Percentiles rank a stretch among this genome's conserved stretches.
Evolutionary conservation across 1,140 invertebrate species (phyloP).

Genomic region (Cydia strobilella): DNA sequence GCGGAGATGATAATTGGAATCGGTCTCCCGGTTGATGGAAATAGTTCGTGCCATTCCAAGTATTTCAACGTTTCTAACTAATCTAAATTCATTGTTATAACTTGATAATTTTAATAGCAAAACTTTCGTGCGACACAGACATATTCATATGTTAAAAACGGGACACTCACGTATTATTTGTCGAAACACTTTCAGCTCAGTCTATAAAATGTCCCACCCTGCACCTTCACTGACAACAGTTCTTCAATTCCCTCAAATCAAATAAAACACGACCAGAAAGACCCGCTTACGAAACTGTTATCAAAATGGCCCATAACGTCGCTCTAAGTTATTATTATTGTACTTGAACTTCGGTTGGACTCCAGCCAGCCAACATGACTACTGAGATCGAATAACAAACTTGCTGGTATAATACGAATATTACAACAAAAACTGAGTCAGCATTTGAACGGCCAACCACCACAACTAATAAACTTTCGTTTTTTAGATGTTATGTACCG

Average conservation of each 20-base stretch:
- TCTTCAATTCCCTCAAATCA: slow-evolving; percentile 3
- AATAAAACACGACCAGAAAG: slow-evolving; percentile 20
- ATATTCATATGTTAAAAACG: no score
- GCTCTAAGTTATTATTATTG: slow-evolving; percentile 29
- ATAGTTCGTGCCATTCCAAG: background rate
- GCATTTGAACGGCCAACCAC: background rate
- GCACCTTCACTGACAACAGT: background rate
- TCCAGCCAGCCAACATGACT: background rate
- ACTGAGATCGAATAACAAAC: slow-evolving; percentile 9
- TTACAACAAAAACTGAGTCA: background rate
- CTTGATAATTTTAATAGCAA: no score
- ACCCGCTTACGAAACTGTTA: slow-evolving; percentile 22
- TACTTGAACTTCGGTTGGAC: slow-evolving; percentile 24
- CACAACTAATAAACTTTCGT: no score
- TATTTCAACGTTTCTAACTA: slow-evolving; percentile 2
- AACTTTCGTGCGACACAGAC: no score
- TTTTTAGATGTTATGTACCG: no score
- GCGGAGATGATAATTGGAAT: background rate
- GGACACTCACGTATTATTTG: no score
- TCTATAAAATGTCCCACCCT: no score
- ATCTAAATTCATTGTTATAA: background rate
- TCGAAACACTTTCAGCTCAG: no score
- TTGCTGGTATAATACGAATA: slow-evolving; percentile 13
- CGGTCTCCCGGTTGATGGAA: background rate
- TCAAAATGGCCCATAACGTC: slow-evolving; percentile 24